Base-by-base conservation (phyloP, 2,113 vertebrate species). In the Nerophis ophidion region DNA sequence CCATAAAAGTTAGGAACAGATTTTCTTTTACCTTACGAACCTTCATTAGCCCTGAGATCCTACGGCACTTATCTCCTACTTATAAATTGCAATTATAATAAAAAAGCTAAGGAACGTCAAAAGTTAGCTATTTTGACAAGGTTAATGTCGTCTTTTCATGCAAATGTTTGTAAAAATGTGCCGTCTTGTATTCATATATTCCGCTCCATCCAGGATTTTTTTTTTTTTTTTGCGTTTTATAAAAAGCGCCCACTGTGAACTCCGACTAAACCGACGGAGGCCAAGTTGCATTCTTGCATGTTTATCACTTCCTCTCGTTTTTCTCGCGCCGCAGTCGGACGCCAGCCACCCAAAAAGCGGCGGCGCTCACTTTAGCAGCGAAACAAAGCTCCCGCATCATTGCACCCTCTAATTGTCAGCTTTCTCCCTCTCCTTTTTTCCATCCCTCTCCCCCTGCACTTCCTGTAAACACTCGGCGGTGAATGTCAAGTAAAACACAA, bases 381-480 rank as follows among this genome's bases (percentile, higher is more conserved):
- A 60, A 60, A 60, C 58, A 60, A 60, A 60, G 45, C 58, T 44
- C 58, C 34, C 42, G 58, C 58, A 44, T 48, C 58, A 60, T 60
- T 60, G 48, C 33, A 36, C 33, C 5, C 45, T 19, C 45, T 60
- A 60, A 60, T 60, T 48, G 45, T 47, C 38, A 48, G 48, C 45
- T 60, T 60, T 60, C 58, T 46, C 48, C 9, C 34, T 60, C 46
- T 60, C 16, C 19, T 7, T 3, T n/a, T 57, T 45, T 19, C 17
- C 5, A 15, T 26, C 17, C 5, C 16, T 40, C 4, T 57, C 45
- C 26, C 8, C n/a, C 19, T 45, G 56, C 10, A 19, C 42, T 47
- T 45, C 34, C 35, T 16, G 36, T 36, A 17, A 55, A 55, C 53
- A 55, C 38, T 11, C 6, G 12, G 40, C 5, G 42, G n/a, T 19